Evolutionary conservation across 1,140 invertebrate species (phyloP).

Genomic region (Chironomus tepperi): DNA sequence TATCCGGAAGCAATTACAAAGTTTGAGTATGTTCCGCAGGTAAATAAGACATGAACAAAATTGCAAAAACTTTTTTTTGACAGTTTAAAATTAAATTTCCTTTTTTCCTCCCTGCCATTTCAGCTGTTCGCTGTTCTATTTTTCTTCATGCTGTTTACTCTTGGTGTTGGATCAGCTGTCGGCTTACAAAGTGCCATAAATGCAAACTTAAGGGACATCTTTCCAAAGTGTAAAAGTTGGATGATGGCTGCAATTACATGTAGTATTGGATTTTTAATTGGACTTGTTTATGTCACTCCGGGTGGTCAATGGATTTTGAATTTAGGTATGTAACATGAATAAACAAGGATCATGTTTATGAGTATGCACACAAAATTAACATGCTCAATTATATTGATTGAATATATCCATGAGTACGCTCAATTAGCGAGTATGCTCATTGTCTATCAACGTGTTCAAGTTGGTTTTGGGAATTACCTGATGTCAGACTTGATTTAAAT

Average conservation of each 20-base stretch:
- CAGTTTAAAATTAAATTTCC: conserved; percentile 29
- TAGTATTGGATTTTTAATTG: conserved; percentile 52
- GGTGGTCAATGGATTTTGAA: conserved; percentile 75
- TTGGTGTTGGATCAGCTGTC: conserved; percentile 67
- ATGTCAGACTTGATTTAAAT: too few species aligned
- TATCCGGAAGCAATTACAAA: conserved; percentile 78
- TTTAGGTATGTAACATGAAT: too few species aligned
- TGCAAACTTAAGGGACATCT: conserved; percentile 60
- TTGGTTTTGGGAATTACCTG: too few species aligned
- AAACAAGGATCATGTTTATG: too few species aligned
- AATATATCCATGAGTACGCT: too few species aligned
- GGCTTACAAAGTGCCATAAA: conserved; percentile 57
- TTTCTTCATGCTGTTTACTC: conserved; percentile 80
- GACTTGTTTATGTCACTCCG: conserved; percentile 69
- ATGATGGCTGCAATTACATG: conserved; percentile 53
- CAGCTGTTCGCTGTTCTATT: conserved; percentile 78
- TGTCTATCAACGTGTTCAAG: too few species aligned
- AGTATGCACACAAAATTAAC: too few species aligned
- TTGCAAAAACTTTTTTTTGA: conserved; percentile 22
- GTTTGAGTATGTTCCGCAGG: conserved; percentile 60
- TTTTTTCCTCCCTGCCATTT: conserved; percentile 42
- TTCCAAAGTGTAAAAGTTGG: conserved; percentile 53
- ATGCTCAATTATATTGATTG: too few species aligned
- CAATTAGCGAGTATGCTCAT: too few species aligned
- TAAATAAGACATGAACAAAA: conserved; percentile 32